These are phyloP conservation scores for Brachypodius melanocephalos DNA, from an alignment of 2,113 vertebrate species.

Conservation along the genomic window DNA sequence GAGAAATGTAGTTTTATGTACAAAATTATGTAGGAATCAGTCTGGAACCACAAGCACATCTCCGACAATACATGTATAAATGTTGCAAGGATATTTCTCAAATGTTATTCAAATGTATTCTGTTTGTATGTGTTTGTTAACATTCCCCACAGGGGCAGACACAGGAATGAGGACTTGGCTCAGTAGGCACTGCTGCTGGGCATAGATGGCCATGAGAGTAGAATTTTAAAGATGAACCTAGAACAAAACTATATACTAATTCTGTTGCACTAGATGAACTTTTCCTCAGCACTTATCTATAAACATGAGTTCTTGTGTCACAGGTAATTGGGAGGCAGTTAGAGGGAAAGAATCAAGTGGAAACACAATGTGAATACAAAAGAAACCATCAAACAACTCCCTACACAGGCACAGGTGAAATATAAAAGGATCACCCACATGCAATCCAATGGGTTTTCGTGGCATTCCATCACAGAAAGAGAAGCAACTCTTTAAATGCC, in stretches of 20 bases:
- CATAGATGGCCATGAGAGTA: slow-evolving; percentile 24
- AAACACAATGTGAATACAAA: slow-evolving; percentile 27
- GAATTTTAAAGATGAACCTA: slow-evolving; percentile 58
- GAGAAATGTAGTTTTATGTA: not conserved
- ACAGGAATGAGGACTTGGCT: slow-evolving; percentile 21
- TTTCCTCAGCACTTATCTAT: slow-evolving; percentile 5
- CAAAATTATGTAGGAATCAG: not conserved
- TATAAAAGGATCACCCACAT: slow-evolving; percentile 27
- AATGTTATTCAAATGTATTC: slow-evolving; percentile 37
- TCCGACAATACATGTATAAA: not conserved
- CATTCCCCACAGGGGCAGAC: slow-evolving; percentile 14
- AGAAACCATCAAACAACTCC: slow-evolving; percentile 10
- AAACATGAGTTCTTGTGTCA: slow-evolving; percentile 28
- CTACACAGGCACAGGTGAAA: not conserved
- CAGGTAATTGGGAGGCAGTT: slow-evolving; percentile 37
- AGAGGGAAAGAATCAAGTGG: slow-evolving; percentile 30
- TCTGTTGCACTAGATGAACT: slow-evolving; percentile 58
- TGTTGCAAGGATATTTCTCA: slow-evolving; percentile 28
- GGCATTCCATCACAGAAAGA: slow-evolving; percentile 5
- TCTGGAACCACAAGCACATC: slow-evolving; percentile 6
- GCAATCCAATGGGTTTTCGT: not conserved
- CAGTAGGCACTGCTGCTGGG: slow-evolving; percentile 38
- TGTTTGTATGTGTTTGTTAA: slow-evolving; percentile 22
- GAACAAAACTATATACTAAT: slow-evolving; percentile 48
- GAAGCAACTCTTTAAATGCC: slow-evolving; percentile 11